Evolutionary conservation across 2,113 vertebrate genomes (phyloP).

Genomic region (Oxyura jamaicensis): DNA sequence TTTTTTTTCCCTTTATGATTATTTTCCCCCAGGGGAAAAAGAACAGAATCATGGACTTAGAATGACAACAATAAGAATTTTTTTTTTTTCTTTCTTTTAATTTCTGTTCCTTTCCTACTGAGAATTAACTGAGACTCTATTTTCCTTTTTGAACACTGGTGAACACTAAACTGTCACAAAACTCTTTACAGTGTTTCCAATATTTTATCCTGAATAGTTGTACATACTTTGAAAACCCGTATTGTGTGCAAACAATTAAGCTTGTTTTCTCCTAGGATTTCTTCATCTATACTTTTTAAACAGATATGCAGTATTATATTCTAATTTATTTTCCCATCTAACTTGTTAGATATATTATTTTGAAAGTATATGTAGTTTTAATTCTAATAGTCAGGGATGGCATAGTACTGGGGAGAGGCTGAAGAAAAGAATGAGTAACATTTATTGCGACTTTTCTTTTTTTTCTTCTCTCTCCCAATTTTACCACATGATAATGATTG

Average conservation of each 20-base stretch:
- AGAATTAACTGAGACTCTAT: background rate
- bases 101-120: background rate
- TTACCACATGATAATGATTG: too few species aligned
- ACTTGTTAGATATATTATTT: background rate
- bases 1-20: too few species aligned
- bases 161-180: background rate
- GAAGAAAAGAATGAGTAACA: background rate
- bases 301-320: too few species aligned
- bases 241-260: background rate
- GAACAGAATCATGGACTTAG: background rate
- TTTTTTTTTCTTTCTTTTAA: background rate
- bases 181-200: background rate
- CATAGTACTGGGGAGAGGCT: background rate
- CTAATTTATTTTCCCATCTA: background rate
- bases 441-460: too few species aligned
- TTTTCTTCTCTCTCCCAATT: too few species aligned
- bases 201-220: background rate
- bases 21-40: accelerated
- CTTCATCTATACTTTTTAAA: background rate
- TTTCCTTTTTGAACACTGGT: background rate
- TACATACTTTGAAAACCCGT: background rate
- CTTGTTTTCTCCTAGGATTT: background rate
- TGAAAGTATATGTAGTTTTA: too few species aligned
- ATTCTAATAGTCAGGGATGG: background rate
- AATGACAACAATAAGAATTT: background rate